Base-by-base conservation (phyloP, 2,797 vertebrate species). In the Yasuhikotakia modesta region DNA sequence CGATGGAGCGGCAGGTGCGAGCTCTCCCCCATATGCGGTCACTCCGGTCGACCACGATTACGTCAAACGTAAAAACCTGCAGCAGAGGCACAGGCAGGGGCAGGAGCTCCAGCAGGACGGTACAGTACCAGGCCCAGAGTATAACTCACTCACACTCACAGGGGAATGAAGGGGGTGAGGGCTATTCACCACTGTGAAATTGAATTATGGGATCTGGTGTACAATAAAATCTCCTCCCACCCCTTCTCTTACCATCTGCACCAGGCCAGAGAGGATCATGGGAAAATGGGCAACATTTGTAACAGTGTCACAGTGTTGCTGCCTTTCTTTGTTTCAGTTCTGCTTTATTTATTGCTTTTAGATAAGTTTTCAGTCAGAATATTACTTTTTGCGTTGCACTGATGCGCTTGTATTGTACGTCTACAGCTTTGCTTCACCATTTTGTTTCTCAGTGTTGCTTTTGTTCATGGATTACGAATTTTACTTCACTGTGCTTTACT, bases 11-110 rank as follows among this genome's bases (percentile, higher is more conserved):
- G 95, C 96, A 98, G 98, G 98, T 99, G 95, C 98, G 95, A 96
- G 95, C 93, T 98, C 97, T 88, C 96, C 97, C 93, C 95, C 95
- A 93, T 98, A 97, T 88, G 95, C 94, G 94, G 96, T 96, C 92
- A 95, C 97, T 92, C 97, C 97, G 87, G 95, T 97, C 95, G 98
- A 99, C 96, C 98, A 99, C 88, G 97, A 99, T 98, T 99, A 99
- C 96, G 95, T 96, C 96, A 99, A 99, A 96, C 96, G 97, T 96
- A 99, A 99, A 98, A 97, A 95, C 91, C 94, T 93, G 91, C 95
- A 92, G 90, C 96, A 96, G 93, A 91, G 91, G 89, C 92, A 94
- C 90, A 90, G 79, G 82, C 83, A 85, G 84, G 70, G 88, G 91
- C 90, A 91, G 91, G 61, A 79, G 84, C 61, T 50, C 79, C 70